phyloP scores from a whole-genome alignment of 2,113 vertebrate genomes.

The Erythrocebus patas region DNA sequence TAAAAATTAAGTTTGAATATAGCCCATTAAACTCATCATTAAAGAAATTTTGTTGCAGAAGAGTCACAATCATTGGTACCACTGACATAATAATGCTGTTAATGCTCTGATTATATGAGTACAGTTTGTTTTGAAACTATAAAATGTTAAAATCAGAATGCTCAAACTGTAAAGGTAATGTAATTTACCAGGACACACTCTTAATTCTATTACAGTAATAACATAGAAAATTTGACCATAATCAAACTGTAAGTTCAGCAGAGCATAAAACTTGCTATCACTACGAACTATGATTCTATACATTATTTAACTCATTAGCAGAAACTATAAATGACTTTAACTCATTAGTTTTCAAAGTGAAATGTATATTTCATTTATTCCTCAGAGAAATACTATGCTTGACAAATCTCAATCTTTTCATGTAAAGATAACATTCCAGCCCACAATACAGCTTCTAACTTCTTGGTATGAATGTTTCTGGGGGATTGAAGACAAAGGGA shows the following conservation, averaged over 20 bases:
- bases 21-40: slow-evolving; percentile 56
- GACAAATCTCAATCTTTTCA: background rate
- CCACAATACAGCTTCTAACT: background rate
- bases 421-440: background rate
- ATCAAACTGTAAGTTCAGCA: background rate
- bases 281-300: background rate
- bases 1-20: slow-evolving; percentile 57
- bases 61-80: background rate
- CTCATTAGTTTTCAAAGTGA: slow-evolving; percentile 21
- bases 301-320: background rate
- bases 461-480: background rate
- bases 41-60: slow-evolving; percentile 43
- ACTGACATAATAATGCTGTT: background rate
- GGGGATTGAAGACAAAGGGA: background rate
- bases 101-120: slow-evolving; percentile 13
- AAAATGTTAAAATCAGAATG: slow-evolving; percentile 19
- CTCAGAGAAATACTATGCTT: background rate
- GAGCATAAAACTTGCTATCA: background rate
- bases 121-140: slow-evolving; percentile 33
- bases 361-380: background rate
- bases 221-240: background rate
- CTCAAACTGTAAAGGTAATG: slow-evolving; percentile 24
- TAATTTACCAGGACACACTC: background rate
- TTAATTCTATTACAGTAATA: background rate
- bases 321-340: background rate